Percentiles rank a stretch among this genome's conserved stretches.
Conservation (phyloP, 2,888 invertebrate genomes). For the Argyresthia albistria region DNA sequence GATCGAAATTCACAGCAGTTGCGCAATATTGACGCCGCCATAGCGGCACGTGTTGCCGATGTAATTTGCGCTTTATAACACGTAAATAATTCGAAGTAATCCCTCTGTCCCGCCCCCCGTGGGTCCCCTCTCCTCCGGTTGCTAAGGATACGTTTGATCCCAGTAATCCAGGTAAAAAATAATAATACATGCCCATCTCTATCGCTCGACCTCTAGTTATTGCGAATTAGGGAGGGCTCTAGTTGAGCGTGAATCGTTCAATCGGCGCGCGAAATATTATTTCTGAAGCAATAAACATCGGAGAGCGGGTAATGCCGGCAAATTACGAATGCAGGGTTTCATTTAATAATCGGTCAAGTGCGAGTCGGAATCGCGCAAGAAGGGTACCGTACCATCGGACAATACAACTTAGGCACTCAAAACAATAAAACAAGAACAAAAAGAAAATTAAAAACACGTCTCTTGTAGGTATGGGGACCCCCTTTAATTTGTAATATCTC, state of each 20-base stretch:
- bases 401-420: too few species aligned
- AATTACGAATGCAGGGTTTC: constrained; percentile 65
- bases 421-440: too few species aligned
- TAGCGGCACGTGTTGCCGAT: constrained; percentile 47
- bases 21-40: constrained; percentile 42
- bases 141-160: constrained; percentile 54
- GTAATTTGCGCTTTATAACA: constrained; percentile 66
- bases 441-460: too few species aligned
- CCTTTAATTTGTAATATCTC: too few species aligned
- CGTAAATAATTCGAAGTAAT: constrained; percentile 64
- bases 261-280: constrained; percentile 69
- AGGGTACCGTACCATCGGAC: too few species aligned
- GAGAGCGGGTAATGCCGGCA: constrained; percentile 61
- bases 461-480: too few species aligned
- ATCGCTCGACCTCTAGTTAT: constrained; percentile 54
- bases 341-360: constrained; percentile 21
- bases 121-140: constrained; percentile 18
- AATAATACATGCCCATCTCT: constrained; percentile 58
- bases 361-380: too few species aligned
- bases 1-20: constrained; percentile 5
- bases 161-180: constrained; percentile 45
- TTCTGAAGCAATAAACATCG: constrained; percentile 61
- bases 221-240: constrained; percentile 41
- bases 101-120: constrained; percentile 22
- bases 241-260: constrained; percentile 70